Base-by-base conservation (phyloP, 1,140 invertebrate species). In the Drusus annulatus region DNA sequence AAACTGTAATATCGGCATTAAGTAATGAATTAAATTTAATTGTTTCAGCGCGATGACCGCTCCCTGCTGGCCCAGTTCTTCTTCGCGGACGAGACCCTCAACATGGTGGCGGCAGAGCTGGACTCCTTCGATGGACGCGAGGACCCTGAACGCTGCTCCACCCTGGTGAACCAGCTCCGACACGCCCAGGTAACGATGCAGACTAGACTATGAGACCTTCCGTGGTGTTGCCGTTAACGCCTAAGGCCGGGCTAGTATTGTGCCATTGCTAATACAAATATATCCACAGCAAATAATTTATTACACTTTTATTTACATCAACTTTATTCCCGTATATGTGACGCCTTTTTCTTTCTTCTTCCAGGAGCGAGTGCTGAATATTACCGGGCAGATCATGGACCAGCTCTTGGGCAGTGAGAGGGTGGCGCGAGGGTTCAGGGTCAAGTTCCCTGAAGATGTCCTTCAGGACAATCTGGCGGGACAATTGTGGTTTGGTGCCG, bases 401-500 rank as follows among this genome's bases (percentile, higher is more conserved):
- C 96, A 98, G 84, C 91, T 98, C 69, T 94, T 99, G 74, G 95
- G 95, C 2, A 93, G 95, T 54, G 94, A 97, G 84, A 91, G 98
- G 60, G 97, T 98, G 25, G 94, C 95, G 83, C 91, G 98, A 23
- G 98, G 99, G 84, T 99, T 98, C 87, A 92, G 98, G n/a, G 97
- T 98, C 25, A 99, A 99, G 89, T 99, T 99, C 87, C 98, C 98
- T 0, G 98, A 99, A 88, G 98, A 99, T 87, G 97, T 99, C 3
- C 92, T 99, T 85, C 98, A 99, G 88, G 98, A 99, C 86, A 99
- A 98, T 90, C 89, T 99, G 19, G 97, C 98, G 21, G 98, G 98
- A 0, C 98, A 99, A 89, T 91, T 99, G 16, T 99, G 98, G 98
- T 99, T 99, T 91, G 98, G 98, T n/a, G 98, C 98, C 51, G 98